Evolutionary conservation across 2,797 vertebrate species (phyloP).

Genomic region (Hylomyscus alleni): DNA sequence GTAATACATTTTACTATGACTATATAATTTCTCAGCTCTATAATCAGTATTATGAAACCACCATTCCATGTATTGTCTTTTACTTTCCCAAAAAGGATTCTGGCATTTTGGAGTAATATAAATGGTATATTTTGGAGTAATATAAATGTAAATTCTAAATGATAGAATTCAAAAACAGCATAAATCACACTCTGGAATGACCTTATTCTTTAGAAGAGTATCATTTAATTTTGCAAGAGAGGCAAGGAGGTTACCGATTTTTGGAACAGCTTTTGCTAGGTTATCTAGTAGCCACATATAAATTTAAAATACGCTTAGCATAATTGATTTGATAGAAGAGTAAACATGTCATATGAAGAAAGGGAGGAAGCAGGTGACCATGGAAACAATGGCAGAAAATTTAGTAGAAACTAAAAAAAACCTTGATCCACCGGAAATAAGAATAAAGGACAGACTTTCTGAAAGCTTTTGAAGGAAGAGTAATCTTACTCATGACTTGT

Average conservation of each 20-base stretch:
- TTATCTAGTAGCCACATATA: background rate
- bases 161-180: background rate
- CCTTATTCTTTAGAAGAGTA: background rate
- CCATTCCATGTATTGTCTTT: background rate
- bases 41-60: background rate
- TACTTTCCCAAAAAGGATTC: background rate
- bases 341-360: background rate
- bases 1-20: background rate
- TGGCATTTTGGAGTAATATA: background rate
- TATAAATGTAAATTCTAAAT: background rate
- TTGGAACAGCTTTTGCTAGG: background rate
- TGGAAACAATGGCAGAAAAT: fast-evolving
- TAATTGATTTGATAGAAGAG: background rate
- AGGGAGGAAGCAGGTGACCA: background rate
- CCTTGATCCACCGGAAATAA: background rate
- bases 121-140: slow-evolving; percentile 1
- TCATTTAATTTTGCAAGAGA: background rate
- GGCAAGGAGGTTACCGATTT: background rate
- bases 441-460: background rate
- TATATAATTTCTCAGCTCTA: background rate
- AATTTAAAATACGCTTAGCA: background rate
- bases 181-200: background rate
- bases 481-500: background rate
- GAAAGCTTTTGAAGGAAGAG: background rate
- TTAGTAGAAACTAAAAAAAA: background rate